Base-by-base conservation (phyloP, 2,113 vertebrate species). In the Rhabdomys dilectus region DNA sequence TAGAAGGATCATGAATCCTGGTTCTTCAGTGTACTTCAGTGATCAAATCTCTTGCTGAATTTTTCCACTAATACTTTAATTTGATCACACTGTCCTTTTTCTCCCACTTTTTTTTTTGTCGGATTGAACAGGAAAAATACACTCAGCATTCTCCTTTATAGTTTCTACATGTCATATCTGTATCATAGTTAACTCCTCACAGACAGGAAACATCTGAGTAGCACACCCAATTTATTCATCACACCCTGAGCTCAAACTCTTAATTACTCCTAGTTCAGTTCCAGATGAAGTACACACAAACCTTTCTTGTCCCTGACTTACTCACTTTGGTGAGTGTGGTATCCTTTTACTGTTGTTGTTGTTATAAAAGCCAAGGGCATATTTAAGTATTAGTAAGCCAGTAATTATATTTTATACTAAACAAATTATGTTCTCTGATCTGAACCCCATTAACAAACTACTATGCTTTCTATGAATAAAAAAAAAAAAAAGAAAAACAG, bases 391-490 rank as follows among this genome's bases (percentile, higher is more conserved):
- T 64, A 39, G 36, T 85, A 75, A 91, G 92, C 92, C 45, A n/a
- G 45, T 78, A 96, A 34, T 60, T 77, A 91, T n/a, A 68, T 68
- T 94, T 91, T 29, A 72, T 77, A 96, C 75, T 88, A 93, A 94
- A 75, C 10, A 64, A 24, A 21, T 90, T 80, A 82, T 64, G 34
- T 88, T 48, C 78, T 73, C 70, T 58, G 24, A 82, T 60, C 34
- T 21, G 76, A 58, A 75, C 17, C 86, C 53, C 68, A 72, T 92
- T 64, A 70, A 89, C 73, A 88, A 77, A 86, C 34, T 15, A 45
- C 19, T n/a, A 81, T 93, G 17, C 81, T 92, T 75, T 53, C 62
- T 76, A 62, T 77, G 91, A 92, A 90, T 22, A 93, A 78, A 78
- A 91, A 22, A 24, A 62, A 62, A 62, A n/a, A 93, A 78, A 62